Evolutionary conservation across 1,140 invertebrate species (phyloP).

Genomic region (Ostrea denselamellosa): DNA sequence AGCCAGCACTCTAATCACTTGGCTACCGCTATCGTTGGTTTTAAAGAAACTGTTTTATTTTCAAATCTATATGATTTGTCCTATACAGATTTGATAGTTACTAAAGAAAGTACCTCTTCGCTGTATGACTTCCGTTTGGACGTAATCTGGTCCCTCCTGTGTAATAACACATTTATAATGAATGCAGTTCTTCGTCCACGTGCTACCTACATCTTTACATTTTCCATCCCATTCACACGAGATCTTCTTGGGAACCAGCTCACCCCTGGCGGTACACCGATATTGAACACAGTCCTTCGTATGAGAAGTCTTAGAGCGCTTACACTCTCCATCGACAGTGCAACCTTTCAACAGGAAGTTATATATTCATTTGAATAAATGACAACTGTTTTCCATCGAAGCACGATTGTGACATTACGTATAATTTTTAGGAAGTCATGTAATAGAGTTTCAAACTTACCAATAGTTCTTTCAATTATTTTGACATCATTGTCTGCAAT

Average conservation of each 20-base stretch:
- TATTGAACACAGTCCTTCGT: background rate
- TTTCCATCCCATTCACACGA: constrained; percentile 11
- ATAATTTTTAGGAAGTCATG: too few species aligned
- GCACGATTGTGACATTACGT: too few species aligned
- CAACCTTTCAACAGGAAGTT: background rate
- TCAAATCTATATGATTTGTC: too few species aligned
- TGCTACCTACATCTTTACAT: background rate
- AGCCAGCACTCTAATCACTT: too few species aligned
- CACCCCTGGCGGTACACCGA: background rate
- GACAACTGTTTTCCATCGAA: too few species aligned
- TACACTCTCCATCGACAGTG: background rate
- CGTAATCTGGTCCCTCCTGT: background rate
- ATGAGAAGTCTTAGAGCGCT: background rate
- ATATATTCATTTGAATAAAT: too few species aligned
- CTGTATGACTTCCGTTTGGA: constrained; percentile 7
- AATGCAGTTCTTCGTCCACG: background rate
- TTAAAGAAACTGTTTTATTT: too few species aligned
- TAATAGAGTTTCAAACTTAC: background rate
- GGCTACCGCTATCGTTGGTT: too few species aligned
- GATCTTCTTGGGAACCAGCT: constrained; percentile 4
- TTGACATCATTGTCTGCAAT: constrained; percentile 20
- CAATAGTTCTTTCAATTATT: constrained; percentile 1
- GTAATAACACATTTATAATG: constrained; percentile 8
- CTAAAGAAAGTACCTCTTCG: background rate
- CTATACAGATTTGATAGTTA: too few species aligned